Conservation (phyloP, 2,888 invertebrate genomes). For the Synanthedon andrenaeformis region DNA sequence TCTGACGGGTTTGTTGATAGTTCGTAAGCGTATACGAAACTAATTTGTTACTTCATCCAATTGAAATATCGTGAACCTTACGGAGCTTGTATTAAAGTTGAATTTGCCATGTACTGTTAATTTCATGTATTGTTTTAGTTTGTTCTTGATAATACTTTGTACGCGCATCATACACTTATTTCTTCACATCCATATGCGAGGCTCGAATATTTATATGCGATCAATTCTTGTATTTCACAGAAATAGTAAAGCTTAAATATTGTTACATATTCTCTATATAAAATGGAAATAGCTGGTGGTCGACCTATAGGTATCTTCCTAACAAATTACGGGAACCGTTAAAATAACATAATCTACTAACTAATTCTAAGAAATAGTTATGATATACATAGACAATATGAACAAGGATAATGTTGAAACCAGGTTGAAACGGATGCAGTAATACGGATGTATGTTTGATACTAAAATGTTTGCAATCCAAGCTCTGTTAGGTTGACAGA, state of each 20-base stretch:
- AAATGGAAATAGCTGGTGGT: too few relatives aligned
- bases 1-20: constrained; percentile 2
- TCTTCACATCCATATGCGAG: neutral
- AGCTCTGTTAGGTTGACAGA: too few relatives aligned
- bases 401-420: too few relatives aligned
- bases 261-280: too few relatives aligned
- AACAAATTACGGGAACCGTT: too few relatives aligned
- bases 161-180: neutral
- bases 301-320: too few relatives aligned
- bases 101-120: neutral
- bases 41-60: neutral
- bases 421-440: too few relatives aligned
- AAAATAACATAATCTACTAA: too few relatives aligned
- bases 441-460: too few relatives aligned
- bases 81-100: neutral
- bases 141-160: neutral
- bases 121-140: neutral
- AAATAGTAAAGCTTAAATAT: neutral
- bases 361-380: too few relatives aligned
- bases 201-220: neutral
- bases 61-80: neutral
- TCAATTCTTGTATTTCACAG: neutral
- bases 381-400: too few relatives aligned
- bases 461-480: too few relatives aligned
- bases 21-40: neutral